Evolutionary conservation across 2,888 invertebrate genomes (phyloP), one percentile per base, ranked within the genome.

Genomic region (Drosophila algonquin): DNA sequence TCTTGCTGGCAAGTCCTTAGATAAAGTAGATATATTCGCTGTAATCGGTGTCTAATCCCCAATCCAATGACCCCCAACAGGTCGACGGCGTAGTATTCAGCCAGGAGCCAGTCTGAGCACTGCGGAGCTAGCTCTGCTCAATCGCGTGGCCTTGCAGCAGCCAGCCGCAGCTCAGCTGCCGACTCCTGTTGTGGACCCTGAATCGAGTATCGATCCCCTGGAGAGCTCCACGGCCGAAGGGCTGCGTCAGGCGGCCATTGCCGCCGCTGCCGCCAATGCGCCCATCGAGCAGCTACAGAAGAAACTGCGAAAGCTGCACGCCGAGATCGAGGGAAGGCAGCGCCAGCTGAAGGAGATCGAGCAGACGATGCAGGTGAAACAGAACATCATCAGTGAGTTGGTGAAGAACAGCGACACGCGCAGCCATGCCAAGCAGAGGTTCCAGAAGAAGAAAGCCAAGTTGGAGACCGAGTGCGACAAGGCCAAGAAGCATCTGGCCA

Each of bases 351-450:
- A 94, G 78, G 96, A 96, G 90, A 92, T 96, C 27, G 93, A 94
- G 70, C 93, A 93, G 58, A 94, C 94, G 0, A 95, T 96, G 81
- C 94, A 94, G 84, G 93, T 95, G 1, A 96, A 96, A 91, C 95
- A 96, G 90, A 95, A 95, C 81, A 93, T 96, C 53, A 95, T 96
- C 76, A 94, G 94, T 80, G 96, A 96, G 80, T 93, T 96, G 79
- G 91, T 94, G 2, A 93, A 94, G 86, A 94, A 94, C 76, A 93
- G 93, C 53, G 94, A 94, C 53, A 93, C 94, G 0, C 93, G 94
- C 68, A 92, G 93, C 0, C 93, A 92, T 52, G 94, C 94, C 12
- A 94, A 94, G 79, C 93, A 94, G 70, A 93, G 93, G 64, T 93
- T 95, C 73, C 94, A 94, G 77, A 95, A 95, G 58, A 95, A 95